phyloP scores from a whole-genome alignment of 2,888 invertebrate genomes.

The Allacma fusca region DNA sequence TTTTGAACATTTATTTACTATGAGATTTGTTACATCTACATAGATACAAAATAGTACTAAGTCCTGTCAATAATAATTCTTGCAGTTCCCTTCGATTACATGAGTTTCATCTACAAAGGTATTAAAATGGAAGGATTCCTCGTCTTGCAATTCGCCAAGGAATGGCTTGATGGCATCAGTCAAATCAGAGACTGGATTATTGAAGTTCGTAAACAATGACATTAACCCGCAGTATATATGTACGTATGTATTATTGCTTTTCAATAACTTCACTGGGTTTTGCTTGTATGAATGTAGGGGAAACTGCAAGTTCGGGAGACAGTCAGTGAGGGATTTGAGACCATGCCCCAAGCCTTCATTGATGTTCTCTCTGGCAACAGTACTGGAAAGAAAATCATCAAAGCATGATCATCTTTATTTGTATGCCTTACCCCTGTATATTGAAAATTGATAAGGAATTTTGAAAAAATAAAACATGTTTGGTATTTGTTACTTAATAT shows the following conservation, averaged over 20 bases:
- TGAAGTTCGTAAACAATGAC: constrained; percentile 43
- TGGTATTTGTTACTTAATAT: too few relatives aligned
- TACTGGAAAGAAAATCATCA: constrained; percentile 76
- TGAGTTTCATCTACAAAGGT: constrained; percentile 69
- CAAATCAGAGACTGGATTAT: constrained; percentile 63
- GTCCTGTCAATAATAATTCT: too few relatives aligned
- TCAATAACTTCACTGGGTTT: too few relatives aligned
- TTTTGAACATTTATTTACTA: too few relatives aligned
- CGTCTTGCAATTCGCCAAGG: constrained; percentile 62
- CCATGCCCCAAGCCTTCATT: constrained; percentile 75
- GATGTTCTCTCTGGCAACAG: constrained; percentile 74
- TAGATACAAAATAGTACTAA: constrained; percentile 74
- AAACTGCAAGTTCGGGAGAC: constrained; percentile 77
- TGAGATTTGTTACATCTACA: too few relatives aligned
- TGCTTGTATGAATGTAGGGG: too few relatives aligned
- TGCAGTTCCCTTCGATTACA: constrained; percentile 68
- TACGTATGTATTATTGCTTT: too few relatives aligned
- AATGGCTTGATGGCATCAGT: constrained; percentile 72
- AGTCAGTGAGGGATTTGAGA: constrained; percentile 76
- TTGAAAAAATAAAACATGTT: too few relatives aligned
- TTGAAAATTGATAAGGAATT: not conserved
- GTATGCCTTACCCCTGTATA: not conserved
- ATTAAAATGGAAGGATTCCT: too few relatives aligned
- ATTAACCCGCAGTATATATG: too few relatives aligned
- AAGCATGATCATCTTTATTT: constrained; percentile 62